Evolutionary conservation across 2,113 vertebrate genomes (phyloP).

Genomic region (Carassius gibelio): DNA sequence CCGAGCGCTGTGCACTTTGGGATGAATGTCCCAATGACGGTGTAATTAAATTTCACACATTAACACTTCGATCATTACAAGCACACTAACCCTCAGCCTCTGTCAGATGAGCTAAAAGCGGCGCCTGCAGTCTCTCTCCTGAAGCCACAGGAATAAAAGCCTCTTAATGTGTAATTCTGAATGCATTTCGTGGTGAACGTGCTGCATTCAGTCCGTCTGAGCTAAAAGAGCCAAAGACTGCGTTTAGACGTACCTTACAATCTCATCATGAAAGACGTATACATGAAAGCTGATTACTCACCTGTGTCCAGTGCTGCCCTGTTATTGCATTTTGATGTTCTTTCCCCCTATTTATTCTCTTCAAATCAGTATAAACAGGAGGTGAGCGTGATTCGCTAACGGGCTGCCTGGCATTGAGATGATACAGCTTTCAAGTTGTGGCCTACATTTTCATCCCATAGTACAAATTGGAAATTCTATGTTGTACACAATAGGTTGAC

Average conservation of each 20-base stretch:
- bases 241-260: not conserved
- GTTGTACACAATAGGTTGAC: constrained; percentile 7
- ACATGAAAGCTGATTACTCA: constrained; percentile 14
- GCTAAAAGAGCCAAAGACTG: not conserved
- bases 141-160: constrained; percentile 1
- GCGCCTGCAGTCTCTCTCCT: not conserved
- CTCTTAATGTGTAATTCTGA: not conserved
- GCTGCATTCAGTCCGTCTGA: not conserved
- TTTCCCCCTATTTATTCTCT: not conserved
- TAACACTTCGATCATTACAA: constrained; percentile 45
- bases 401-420: not conserved
- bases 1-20: not conserved
- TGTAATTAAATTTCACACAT: constrained; percentile 37
- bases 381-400: not conserved
- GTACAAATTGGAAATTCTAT: not conserved
- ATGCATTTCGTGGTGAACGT: not conserved
- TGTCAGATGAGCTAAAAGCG: constrained; percentile 1
- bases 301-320: constrained; percentile 19
- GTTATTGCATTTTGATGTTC: not conserved
- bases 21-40: not conserved
- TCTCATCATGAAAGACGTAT: constrained; percentile 20
- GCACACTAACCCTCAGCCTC: constrained; percentile 14
- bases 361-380: not conserved
- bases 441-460: constrained; percentile 15
- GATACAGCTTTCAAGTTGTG: constrained; percentile 10